Conservation (phyloP, 2,888 invertebrate genomes). For the Schrankia costaestrigalis region DNA sequence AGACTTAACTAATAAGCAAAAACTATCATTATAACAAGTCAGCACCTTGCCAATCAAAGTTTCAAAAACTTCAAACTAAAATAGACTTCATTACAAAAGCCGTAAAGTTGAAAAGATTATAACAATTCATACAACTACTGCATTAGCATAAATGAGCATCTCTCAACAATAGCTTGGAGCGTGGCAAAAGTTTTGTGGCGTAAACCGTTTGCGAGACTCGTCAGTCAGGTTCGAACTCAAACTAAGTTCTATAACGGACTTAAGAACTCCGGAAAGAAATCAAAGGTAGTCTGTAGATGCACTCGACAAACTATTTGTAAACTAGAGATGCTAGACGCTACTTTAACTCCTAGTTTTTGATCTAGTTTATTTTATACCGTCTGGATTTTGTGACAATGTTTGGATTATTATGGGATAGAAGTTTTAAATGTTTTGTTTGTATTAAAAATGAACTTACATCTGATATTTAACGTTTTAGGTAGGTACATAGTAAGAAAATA, state of each 20-base stretch:
- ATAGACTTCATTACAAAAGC: too few species aligned
- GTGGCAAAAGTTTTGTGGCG: slow-evolving; percentile 10
- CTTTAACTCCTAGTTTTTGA: slow-evolving; percentile 4
- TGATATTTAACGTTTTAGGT: too few species aligned
- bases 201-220: slow-evolving; percentile 16
- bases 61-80: too few species aligned
- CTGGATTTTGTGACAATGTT: slow-evolving; percentile 19
- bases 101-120: too few species aligned
- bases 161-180: slow-evolving; percentile 15
- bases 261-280: slow-evolving; percentile 26
- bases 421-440: too few species aligned
- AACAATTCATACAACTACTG: too few species aligned
- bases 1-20: too few species aligned
- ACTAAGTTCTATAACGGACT: slow-evolving; percentile 20
- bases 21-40: too few species aligned
- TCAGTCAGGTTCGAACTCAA: slow-evolving; percentile 1
- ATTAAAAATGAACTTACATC: too few species aligned
- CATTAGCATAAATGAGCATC: slow-evolving; percentile 12
- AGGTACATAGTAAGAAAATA: too few species aligned
- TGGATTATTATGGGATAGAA: too few species aligned
- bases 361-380: slow-evolving; percentile 15
- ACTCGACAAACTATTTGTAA: slow-evolving; percentile 20
- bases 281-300: slow-evolving; percentile 19
- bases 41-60: too few species aligned
- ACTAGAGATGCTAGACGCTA: slow-evolving; percentile 10